Base-by-base conservation (phyloP, 2,888 invertebrate species). In the Drosophila prostipennis region DNA sequence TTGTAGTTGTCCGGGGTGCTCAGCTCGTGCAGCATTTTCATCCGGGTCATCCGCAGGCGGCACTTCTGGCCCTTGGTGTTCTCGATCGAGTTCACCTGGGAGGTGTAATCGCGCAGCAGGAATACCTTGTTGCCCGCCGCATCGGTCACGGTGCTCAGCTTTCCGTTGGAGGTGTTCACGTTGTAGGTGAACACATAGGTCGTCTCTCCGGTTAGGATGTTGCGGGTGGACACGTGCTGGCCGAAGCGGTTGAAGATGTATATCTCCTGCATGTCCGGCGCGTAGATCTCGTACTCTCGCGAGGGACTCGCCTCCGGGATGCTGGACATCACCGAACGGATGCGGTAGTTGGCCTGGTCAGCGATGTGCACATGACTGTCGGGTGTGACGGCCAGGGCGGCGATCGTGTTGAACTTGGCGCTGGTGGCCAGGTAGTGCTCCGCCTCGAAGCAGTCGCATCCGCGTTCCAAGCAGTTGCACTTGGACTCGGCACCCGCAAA, bases 131-230 rank as follows among this genome's bases (percentile, higher is more conserved):
- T 97, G 52, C 98, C 97, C 5, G 98, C 97, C 0, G 98, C 96
- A 89, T 98, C 98, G 0, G 97, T 97, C 0, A 99, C 98, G 0
- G 97, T 96, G 87, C 97, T 97, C 19, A 99, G 93, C 90, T 98
- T 98, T 0, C 99, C 99, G 89, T 98, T 98, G 87, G 97, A 98
- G 0, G 98, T 98, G 90, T 98, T 98, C 0, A 98, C 98, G 80
- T 98, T 98, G 92, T 99, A 99, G 0, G 98, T 96, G 90, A 99
- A 99, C 2, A 96, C 95, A 91, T 98, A 99, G 77, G 97, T 96
- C 3, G 96, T 97, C 91, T 98, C 97, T 0, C 97, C 98, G 0
- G 98, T 98, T n/a, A 99, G 93, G 69, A 99, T 98, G 89, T 98
- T 98, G 79, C 96, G 96, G 0, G 98, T 99, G 60, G 96, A 96